A percentile compares a stretch with the other conserved stretches of the same genome.
These are phyloP conservation scores for Labia minor DNA, from an alignment of 2,888 invertebrate genomes.

Conservation along the genomic window DNA sequence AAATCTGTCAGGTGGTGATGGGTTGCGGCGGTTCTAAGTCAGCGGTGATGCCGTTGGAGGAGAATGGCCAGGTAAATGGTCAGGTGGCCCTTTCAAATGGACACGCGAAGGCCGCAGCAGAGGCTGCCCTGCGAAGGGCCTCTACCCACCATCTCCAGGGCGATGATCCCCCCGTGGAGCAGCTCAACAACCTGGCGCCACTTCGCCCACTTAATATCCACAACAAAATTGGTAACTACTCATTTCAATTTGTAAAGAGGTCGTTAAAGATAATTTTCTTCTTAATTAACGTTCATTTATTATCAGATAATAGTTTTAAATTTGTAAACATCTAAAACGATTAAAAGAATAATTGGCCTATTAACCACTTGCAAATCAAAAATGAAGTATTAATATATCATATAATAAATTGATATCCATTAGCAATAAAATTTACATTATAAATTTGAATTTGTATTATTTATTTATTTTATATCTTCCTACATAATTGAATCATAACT, in stretches of 20 bases:
- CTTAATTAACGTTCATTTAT: no score
- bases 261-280: no score
- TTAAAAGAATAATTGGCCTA: no score
- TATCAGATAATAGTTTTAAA: no score
- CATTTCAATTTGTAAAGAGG: background rate
- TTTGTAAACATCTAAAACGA: no score
- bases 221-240: background rate
- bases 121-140: background rate
- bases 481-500: no score
- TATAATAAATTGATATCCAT: no score
- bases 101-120: background rate
- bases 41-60: slow-evolving; percentile 33
- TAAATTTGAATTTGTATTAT: no score
- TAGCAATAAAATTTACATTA: no score
- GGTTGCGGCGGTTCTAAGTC: slow-evolving; percentile 42
- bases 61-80: background rate
- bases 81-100: background rate
- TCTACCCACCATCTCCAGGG: slow-evolving; percentile 15
- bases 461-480: no score
- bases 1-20: slow-evolving; percentile 32
- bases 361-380: no score
- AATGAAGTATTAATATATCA: no score
- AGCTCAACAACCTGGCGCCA: slow-evolving; percentile 14
- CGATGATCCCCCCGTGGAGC: slow-evolving; percentile 19
- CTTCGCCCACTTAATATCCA: background rate